Conservation (phyloP, 2,888 invertebrate genomes). For the Cyrtodaria siliqua region DNA sequence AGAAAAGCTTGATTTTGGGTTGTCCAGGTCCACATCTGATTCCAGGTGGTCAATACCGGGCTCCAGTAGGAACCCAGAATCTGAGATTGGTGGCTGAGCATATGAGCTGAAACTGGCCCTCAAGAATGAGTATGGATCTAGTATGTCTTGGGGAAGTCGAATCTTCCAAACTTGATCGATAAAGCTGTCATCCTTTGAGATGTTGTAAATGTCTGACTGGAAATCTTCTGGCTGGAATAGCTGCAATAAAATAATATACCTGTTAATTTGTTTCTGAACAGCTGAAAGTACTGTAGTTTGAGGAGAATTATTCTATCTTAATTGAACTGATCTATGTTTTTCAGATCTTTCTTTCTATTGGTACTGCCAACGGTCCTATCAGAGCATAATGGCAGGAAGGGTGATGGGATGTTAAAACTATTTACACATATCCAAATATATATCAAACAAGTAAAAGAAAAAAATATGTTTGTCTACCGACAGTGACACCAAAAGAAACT, state of each 20-base stretch:
- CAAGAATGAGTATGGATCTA: constrained; percentile 50
- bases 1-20: constrained; percentile 6
- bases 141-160: constrained; percentile 44
- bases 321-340: no score
- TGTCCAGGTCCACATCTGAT: constrained; percentile 1
- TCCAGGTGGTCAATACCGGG: background rate
- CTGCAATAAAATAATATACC: constrained; percentile 21
- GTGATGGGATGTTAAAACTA: no score
- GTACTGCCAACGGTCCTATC: no score
- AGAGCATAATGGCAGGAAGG: no score
- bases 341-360: no score
- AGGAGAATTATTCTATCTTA: no score
- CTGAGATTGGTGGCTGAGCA: constrained; percentile 1
- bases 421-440: no score
- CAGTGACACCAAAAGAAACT: no score
- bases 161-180: constrained; percentile 54
- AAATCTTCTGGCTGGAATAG: constrained; percentile 56
- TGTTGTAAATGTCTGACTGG: constrained; percentile 20
- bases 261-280: background rate
- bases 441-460: no score
- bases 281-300: no score
- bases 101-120: constrained; percentile 4
- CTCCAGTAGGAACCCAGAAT: constrained; percentile 5
- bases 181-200: constrained; percentile 62
- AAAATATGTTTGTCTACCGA: no score